Evolutionary conservation across 2,113 vertebrate genomes (phyloP).

Genomic region (Casuarius casuarius): DNA sequence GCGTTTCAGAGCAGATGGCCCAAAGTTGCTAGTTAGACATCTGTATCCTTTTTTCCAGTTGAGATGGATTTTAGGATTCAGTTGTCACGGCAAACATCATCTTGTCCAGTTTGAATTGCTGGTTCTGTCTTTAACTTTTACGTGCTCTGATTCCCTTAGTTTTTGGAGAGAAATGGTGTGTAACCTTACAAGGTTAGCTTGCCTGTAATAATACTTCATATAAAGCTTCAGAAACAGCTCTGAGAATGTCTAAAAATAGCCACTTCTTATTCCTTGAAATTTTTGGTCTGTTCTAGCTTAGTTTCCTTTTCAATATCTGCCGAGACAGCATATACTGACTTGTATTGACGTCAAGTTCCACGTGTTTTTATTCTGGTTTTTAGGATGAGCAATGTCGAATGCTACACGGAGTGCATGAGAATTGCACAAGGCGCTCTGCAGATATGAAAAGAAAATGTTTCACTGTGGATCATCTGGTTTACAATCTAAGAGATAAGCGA

Average conservation of each 20-base stretch:
- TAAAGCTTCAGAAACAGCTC: neutral
- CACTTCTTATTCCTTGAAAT: fast-evolving
- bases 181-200: neutral
- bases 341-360: fast-evolving
- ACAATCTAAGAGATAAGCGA: neutral
- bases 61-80: neutral
- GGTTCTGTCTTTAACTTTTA: neutral
- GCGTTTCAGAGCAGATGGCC: neutral
- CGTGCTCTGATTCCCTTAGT: fast-evolving
- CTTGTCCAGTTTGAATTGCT: neutral
- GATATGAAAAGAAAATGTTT: neutral
- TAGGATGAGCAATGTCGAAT: neutral
- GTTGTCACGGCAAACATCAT: neutral
- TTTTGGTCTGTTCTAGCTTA: neutral
- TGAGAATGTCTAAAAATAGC: neutral
- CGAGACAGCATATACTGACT: neutral
- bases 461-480: fast-evolving
- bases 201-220: neutral
- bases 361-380: neutral
- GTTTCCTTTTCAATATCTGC: neutral
- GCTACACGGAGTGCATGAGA: fast-evolving
- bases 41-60: neutral
- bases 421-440: neutral
- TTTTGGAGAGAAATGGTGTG: neutral
- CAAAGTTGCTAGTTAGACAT: neutral